These are phyloP conservation scores for Drosophila multiciliata DNA, from an alignment of 2,888 invertebrate genomes.

Conservation along the genomic window DNA sequence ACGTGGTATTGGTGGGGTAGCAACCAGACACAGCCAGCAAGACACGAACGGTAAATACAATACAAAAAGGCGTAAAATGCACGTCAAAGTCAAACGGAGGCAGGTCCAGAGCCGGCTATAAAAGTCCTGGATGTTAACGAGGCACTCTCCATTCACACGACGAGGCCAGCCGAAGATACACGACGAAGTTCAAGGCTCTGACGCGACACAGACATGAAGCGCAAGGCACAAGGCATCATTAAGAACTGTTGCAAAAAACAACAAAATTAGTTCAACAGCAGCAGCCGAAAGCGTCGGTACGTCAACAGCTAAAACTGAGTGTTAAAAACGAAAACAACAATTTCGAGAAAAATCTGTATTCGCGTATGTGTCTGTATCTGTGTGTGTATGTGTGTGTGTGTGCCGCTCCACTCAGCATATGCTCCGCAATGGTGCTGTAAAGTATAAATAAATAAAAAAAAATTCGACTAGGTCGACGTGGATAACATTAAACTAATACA, in stretches of 20 bases:
- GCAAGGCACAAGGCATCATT: conserved; percentile 41
- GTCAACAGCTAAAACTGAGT: conserved; percentile 41
- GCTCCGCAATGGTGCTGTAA: conserved; percentile 38
- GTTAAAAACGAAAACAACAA: conserved; percentile 39
- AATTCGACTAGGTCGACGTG: conserved; percentile 32
- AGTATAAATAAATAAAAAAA: conserved; percentile 77
- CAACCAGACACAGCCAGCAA: conserved; percentile 16
- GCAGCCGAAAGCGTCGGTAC: conserved; percentile 57
- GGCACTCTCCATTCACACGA: conserved; percentile 65
- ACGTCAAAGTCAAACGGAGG: conserved; percentile 23
- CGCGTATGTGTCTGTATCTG: conserved; percentile 5
- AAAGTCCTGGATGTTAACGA: conserved; percentile 63
- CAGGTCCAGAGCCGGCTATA: conserved; percentile 57
- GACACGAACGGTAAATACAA: background rate
- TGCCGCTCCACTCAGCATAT: conserved; percentile 40
- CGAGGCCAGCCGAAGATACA: conserved; percentile 36
- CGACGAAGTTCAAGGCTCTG: conserved; percentile 38
- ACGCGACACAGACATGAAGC: conserved; percentile 20
- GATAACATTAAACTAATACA: conserved; percentile 48
- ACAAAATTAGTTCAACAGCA: conserved; percentile 64
- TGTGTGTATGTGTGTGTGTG: background rate
- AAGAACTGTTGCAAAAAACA: conserved; percentile 46
- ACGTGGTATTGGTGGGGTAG: background rate
- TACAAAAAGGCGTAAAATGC: conserved; percentile 47
- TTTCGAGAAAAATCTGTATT: conserved; percentile 35